phyloP scores from a whole-genome alignment of 2,888 invertebrate genomes.

The Agrilus mali region DNA sequence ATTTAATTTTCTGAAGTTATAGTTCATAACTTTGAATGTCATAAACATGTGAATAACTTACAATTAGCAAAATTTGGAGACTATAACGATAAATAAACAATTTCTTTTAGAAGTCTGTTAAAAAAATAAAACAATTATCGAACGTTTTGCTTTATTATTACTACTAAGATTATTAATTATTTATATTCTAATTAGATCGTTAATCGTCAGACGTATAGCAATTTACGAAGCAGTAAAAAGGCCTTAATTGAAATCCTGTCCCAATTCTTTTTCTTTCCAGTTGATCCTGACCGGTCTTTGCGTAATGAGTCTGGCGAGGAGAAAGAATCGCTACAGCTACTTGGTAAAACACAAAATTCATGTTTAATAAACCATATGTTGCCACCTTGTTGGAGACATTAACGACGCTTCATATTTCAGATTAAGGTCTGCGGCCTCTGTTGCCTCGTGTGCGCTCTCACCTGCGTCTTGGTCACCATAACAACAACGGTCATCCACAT shows the following conservation, averaged over 20 bases:
- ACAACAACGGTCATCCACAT: slow-evolving; percentile 87
- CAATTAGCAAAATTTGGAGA: too few species aligned
- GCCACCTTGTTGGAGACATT: neutral
- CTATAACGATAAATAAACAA: too few species aligned
- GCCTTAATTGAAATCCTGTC: slow-evolving; percentile 1
- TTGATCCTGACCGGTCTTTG: slow-evolving; percentile 75
- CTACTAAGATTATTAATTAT: too few species aligned
- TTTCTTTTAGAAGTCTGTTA: too few species aligned
- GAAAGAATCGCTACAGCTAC: slow-evolving; percentile 76
- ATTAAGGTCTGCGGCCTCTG: slow-evolving; percentile 82
- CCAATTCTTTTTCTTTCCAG: slow-evolving; percentile 37
- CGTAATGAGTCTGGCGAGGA: slow-evolving; percentile 72
- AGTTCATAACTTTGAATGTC: too few species aligned
- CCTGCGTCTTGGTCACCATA: slow-evolving; percentile 78
- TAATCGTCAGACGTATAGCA: too few species aligned
- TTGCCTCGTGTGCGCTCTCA: slow-evolving; percentile 73
- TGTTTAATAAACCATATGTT: slow-evolving; percentile 1
- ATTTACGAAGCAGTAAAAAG: too few species aligned
- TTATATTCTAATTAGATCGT: too few species aligned
- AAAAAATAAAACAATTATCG: too few species aligned
- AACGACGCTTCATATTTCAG: slow-evolving; percentile 36
- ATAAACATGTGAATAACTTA: too few species aligned
- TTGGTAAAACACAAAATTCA: slow-evolving; percentile 49
- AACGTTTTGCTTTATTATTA: too few species aligned
- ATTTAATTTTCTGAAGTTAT: too few species aligned